Conservation (phyloP, 2,797 vertebrate species). For the Hypotaenidia okinawae region DNA sequence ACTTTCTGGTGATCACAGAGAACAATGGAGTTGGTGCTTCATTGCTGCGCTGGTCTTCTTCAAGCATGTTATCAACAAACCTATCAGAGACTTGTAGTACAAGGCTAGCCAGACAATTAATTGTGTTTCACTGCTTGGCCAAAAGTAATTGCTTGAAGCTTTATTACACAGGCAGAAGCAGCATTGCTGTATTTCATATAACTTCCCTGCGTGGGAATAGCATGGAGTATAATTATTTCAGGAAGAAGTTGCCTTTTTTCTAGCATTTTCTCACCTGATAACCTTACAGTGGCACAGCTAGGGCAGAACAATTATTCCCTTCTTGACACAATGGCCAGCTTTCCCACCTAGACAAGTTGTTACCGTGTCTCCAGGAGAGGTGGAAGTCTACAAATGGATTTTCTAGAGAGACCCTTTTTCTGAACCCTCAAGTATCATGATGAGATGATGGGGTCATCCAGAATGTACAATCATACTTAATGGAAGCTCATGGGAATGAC, state of each 20-base stretch:
- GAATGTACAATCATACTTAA: neutral
- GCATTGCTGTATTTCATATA: neutral
- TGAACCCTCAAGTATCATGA: neutral
- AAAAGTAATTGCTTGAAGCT: slow-evolving; percentile 17
- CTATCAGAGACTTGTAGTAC: neutral
- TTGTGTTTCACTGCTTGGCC: neutral
- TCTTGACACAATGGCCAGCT: neutral
- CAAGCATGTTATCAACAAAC: neutral
- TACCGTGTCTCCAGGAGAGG: neutral
- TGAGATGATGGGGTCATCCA: neutral
- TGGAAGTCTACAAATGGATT: neutral
- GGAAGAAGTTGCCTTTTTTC: neutral
- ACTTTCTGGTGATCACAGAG: neutral
- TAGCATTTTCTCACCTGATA: neutral
- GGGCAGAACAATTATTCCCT: neutral
- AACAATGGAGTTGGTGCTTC: neutral
- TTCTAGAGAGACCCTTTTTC: neutral
- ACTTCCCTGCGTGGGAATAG: neutral
- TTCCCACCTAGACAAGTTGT: neutral
- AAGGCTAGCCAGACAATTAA: slow-evolving; percentile 2
- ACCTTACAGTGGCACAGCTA: neutral
- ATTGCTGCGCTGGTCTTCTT: neutral
- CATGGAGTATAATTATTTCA: neutral
- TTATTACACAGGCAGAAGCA: neutral
- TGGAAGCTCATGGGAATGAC: neutral